Conservation (phyloP, 1,140 invertebrate species). For the Zeugodacus cucurbitae region DNA sequence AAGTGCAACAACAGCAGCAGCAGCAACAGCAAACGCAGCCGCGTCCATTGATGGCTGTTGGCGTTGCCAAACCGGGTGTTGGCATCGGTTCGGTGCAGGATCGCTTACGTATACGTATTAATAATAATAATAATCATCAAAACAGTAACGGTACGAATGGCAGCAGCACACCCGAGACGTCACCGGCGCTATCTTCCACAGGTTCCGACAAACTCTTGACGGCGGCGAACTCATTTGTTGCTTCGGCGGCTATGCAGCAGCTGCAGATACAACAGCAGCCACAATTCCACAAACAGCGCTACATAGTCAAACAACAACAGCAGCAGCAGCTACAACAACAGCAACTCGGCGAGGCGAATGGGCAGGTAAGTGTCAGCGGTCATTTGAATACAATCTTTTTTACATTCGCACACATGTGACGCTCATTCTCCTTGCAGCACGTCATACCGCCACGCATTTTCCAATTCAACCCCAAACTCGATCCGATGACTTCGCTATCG, state of each 20-base stretch:
- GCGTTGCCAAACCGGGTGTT: not conserved
- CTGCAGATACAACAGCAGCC: slow-evolving; percentile 14
- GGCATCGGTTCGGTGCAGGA: slow-evolving; percentile 28
- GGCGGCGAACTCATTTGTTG: slow-evolving; percentile 7
- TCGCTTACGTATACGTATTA: slow-evolving; percentile 34
- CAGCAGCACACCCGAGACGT: slow-evolving; percentile 36
- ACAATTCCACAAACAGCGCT: not conserved
- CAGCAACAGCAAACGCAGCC: not conserved
- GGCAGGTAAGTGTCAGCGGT: not conserved
- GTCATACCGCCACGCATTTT: slow-evolving; percentile 38
- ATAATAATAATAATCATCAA: slow-evolving; percentile 19
- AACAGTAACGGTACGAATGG: not conserved
- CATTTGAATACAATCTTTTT: not conserved
- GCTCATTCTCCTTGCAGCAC: slow-evolving; percentile 27
- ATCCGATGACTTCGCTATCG: slow-evolving; percentile 49
- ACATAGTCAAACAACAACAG: slow-evolving; percentile 30
- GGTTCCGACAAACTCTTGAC: slow-evolving; percentile 7
- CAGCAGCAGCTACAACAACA: slow-evolving; percentile 2
- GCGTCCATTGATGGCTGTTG: not conserved
- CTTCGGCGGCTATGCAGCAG: slow-evolving; percentile 12
- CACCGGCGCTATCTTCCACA: slow-evolving; percentile 15
- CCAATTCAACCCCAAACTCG: slow-evolving; percentile 44
- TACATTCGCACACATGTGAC: not conserved
- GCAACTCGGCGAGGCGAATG: not conserved
- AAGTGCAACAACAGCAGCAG: not conserved